Evolutionary conservation across 2,888 invertebrate genomes (phyloP), one percentile per base, ranked within the genome.

Genomic region (Lutraria lutraria): DNA sequence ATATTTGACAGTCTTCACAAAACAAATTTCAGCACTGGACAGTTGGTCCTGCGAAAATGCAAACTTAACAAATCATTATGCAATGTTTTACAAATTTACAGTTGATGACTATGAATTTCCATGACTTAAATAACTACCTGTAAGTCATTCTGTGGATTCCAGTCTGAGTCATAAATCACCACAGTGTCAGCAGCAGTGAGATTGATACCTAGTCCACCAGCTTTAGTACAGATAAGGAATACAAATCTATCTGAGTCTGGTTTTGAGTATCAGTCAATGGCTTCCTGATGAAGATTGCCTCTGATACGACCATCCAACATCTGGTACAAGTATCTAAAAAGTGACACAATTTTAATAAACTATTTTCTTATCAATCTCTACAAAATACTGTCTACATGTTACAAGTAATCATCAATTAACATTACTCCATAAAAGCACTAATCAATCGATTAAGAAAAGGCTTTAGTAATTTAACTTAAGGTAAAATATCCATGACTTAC

Each of bases 81-180:
- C 43, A 43, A 43, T 2, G 43, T 43, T 43, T 43, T 43, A n/a
- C n/a, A n/a, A n/a, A n/a, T n/a, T n/a, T n/a, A 43, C 43, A 43
- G 43, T 43, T 4, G 43, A 8, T 43, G 8, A 43, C 2, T 43
- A 43, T 43, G 43, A 43, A 43, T 43, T 43, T 43, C 43, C 2
- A 43, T 43, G 43, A 43, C n/a, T n/a, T n/a, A n/a, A n/a, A 8
- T 43, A 43, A 43, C 31, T 93, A 97, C 97, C 97, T 99, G 99
- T 90, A 99, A 97, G 97, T 99, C 99, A 97, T 99, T 99, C 97
- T 99, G 99, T 16, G 99, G 99, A 97, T 99, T 99, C 99, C 99
- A 99, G 97, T 99, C 99, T 92, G 99, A 99, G 96, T 99, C 99
- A 96, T 99, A 99, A 95, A 99, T 99, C 94, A 99, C 99, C 83